Evolutionary conservation across 1,140 invertebrate genomes (phyloP).

Genomic region (Hypothenemus hampei): DNA sequence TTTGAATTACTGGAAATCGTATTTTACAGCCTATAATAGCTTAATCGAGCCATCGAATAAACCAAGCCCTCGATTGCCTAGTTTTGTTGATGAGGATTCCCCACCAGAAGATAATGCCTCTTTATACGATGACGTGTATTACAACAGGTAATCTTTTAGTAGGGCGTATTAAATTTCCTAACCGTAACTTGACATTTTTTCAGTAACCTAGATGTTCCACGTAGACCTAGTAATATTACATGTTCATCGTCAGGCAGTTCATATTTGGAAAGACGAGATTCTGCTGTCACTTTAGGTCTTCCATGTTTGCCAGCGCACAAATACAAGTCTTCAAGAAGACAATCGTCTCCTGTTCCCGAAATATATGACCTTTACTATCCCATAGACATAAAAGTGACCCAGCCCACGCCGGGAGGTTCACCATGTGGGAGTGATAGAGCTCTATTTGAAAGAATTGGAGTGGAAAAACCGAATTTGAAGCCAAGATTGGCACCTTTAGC

Average conservation of each 20-base stretch:
- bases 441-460: slow-evolving; percentile 37
- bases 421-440: slow-evolving; percentile 67
- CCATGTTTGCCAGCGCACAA: slow-evolving; percentile 46
- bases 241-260: slow-evolving; percentile 77
- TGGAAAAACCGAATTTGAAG: slow-evolving; percentile 34
- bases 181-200: slow-evolving; percentile 25
- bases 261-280: slow-evolving; percentile 71
- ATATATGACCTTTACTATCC: slow-evolving; percentile 64
- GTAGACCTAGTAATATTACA: slow-evolving; percentile 71
- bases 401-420: slow-evolving; percentile 73
- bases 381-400: slow-evolving; percentile 70
- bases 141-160: slow-evolving; percentile 35
- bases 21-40: slow-evolving; percentile 55
- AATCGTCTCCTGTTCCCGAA: slow-evolving; percentile 50
- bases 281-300: slow-evolving; percentile 64
- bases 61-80: slow-evolving; percentile 39
- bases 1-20: not conserved
- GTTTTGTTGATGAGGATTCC: slow-evolving; percentile 42
- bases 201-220: slow-evolving; percentile 43
- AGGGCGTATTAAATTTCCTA: not conserved
- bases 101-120: slow-evolving; percentile 37
- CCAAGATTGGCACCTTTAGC: slow-evolving; percentile 63
- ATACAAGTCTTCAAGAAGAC: slow-evolving; percentile 44
- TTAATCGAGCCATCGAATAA: slow-evolving; percentile 58
- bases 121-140: slow-evolving; percentile 40